Base-by-base conservation (phyloP, 2,797 vertebrate genomes). In the Platyrinchus mystaceus region DNA sequence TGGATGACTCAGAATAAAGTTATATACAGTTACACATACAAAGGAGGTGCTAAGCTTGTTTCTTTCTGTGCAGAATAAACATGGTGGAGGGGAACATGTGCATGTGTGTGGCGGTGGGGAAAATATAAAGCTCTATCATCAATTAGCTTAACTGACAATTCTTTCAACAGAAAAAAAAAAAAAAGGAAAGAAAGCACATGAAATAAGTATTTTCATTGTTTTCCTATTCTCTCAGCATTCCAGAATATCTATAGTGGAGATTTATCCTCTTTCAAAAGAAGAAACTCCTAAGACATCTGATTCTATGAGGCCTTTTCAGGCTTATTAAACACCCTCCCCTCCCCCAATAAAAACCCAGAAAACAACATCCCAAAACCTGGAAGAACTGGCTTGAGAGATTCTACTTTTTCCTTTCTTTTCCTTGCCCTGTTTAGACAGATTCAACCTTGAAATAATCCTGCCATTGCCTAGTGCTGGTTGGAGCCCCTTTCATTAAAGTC, bases 401-500 rank as follows among this genome's bases (percentile, higher is more conserved):
- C 17, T 83, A 37, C 24, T 64, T 63, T 67, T 70, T 41, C 16
- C 63, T 71, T 84, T 62, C 32, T 88, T 71, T 62, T 63, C 34
- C 76, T 81, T 76, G 43, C 22, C 17, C 19, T 77, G 26, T 79
- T 92, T 43, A 84, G 47, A 56, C 22, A 87, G 63, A 87, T 84
- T 81, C 66, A 91, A 27, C 23, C 58, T 78, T 63, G 73, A 89
- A 67, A 75, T 26, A 78, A 83, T 52, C 62, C 53, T 89, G 36
- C 62, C 69, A 78, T 34, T 84, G 68, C n/a, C 14, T 86, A 37
- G 47, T 83, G 62, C 52, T 44, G 86, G 36, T 74, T 87, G 84
- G 69, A 84, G 27, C 41, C n/a, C 27, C 15, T 87, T 94, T 69
- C 74, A 28, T 55, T 93, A 64, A 93, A 95, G 76, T 78, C 95